These are phyloP conservation scores for Thaumatotibia leucotreta DNA, from an alignment of 1,140 invertebrate species.

Conservation along the genomic window DNA sequence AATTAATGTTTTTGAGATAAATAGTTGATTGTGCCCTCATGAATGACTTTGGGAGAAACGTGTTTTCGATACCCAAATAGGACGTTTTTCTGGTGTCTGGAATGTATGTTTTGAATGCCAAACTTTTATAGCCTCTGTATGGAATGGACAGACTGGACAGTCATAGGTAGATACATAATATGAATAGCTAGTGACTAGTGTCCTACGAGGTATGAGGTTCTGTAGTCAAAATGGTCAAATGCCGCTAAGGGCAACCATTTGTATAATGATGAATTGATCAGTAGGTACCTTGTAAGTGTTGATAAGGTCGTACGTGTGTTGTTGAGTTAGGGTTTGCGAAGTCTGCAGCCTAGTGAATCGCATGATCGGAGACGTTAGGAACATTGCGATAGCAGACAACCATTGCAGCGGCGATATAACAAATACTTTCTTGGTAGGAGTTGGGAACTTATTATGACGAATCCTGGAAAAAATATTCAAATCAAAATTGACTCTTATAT, in stretches of 20 bases:
- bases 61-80: too few species aligned
- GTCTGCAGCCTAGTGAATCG: constrained; percentile 41
- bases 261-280: neutral
- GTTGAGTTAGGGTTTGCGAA: constrained; percentile 31
- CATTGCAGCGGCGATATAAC: constrained; percentile 51
- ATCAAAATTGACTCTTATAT: neutral
- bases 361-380: constrained; percentile 36
- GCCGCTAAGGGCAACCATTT: neutral
- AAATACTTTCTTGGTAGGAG: constrained; percentile 37
- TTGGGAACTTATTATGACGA: constrained; percentile 35
- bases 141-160: too few species aligned
- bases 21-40: too few species aligned
- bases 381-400: constrained; percentile 42
- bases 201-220: too few species aligned
- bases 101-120: too few species aligned
- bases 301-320: constrained; percentile 46
- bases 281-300: constrained; percentile 49
- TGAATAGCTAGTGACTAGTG: too few species aligned
- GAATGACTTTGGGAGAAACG: too few species aligned
- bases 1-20: too few species aligned
- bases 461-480: constrained; percentile 23
- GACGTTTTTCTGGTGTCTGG: too few species aligned
- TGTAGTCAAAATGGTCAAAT: too few species aligned
- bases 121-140: too few species aligned
- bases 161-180: too few species aligned